Base-by-base conservation (phyloP, 1,140 invertebrate species). In the Brachystomella parvula region DNA sequence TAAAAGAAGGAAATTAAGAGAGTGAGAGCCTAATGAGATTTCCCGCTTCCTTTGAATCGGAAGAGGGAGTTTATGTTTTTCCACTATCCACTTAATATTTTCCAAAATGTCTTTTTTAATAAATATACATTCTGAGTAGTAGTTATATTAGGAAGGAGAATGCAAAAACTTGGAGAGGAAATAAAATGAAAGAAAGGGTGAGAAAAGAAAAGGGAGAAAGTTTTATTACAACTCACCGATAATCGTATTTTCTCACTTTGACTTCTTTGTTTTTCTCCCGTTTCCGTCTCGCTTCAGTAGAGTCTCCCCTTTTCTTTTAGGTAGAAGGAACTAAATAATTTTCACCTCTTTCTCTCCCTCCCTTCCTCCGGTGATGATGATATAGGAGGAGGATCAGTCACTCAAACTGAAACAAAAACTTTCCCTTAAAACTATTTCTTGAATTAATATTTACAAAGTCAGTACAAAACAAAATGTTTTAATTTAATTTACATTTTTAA, bases 211-310 rank as follows among this genome's bases (percentile, higher is more conserved):
- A 47, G 59, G 29, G 63, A 17, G 62, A 70, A 70, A 70, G 39
- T 70, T 70, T 70, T 70, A 70, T 70, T 70, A 63, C 28, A 61
- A 61, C 64, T 63, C 66, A 63, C 64, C 65, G 69, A 67, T 70
- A 67, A 70, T 70, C 65, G 65, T 64, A 67, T 70, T 70, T 70
- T 47, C 44, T 64, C 33, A 47, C 24, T 49, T 33, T 21, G 17
- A 39, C 35, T 39, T 39, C 26, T 3, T 64, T 60, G 47, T 33
- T 62, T n/a, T 56, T 56, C 49, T 44, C 44, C n/a, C 47, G 30
- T 47, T 63, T 35, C 15, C 44, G 33, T 66, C 59, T 44, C 30
- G 26, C 17, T 29, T 32, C 2, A 32, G 12, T 31, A 9, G 58
- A 60, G 26, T 39, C 15, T 44, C 33, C 60, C 6, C 28, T 6